Conservation (phyloP, 37 sponge, comb jelly and placozoan species). For the Theonella swinhoei region DNA sequence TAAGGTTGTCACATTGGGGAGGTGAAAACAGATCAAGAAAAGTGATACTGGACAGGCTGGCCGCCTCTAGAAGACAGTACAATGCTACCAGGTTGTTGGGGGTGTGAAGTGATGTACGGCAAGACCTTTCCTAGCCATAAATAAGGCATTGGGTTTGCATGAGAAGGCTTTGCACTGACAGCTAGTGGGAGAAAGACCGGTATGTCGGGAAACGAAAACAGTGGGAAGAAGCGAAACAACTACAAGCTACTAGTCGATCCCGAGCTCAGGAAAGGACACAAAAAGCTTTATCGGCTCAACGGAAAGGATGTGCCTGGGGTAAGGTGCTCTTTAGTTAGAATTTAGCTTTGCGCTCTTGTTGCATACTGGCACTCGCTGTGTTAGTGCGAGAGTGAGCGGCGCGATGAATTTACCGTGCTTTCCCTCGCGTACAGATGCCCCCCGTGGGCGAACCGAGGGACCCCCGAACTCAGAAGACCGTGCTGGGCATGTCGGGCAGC, state of each 20-base stretch:
- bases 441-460: constrained; percentile 57
- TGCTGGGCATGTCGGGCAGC: constrained; percentile 54
- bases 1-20: too few species aligned
- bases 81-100: neutral
- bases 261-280: constrained; percentile 70
- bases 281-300: constrained; percentile 76
- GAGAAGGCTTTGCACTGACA: neutral
- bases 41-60: neutral
- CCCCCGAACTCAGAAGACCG: constrained; percentile 72
- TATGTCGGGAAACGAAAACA: constrained; percentile 38
- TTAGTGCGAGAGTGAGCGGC: too few species aligned
- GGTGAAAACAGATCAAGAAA: neutral
- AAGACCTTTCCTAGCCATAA: neutral
- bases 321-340: constrained; percentile 59
- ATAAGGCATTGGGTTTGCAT: neutral
- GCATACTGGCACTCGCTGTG: too few species aligned
- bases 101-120: neutral
- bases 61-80: neutral
- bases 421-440: constrained; percentile 35
- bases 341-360: constrained; percentile 7
- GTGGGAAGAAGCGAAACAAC: constrained; percentile 74
- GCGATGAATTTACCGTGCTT: too few species aligned
- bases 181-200: neutral
- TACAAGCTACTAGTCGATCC: constrained; percentile 85
- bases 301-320: constrained; percentile 78